These are phyloP conservation scores for Lasioglossum marginatum DNA, from an alignment of 2,888 invertebrate genomes.

Conservation along the genomic window DNA sequence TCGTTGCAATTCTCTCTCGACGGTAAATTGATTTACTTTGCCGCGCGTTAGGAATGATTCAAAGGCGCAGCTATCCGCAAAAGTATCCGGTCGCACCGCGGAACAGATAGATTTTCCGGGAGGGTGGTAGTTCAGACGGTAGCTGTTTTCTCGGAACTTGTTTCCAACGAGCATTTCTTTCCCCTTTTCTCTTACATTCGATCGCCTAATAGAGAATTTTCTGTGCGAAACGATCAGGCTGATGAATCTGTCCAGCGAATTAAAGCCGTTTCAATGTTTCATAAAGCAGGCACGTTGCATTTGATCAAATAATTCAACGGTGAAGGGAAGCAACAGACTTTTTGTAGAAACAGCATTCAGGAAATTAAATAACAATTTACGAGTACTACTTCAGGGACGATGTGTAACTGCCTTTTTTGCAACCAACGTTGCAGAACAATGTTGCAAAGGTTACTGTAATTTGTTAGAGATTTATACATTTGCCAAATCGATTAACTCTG, in stretches of 20 bases:
- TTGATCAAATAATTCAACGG: too few relatives aligned
- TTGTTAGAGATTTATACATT: not conserved
- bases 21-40: conserved; percentile 54
- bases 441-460: not conserved
- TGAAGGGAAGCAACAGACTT: not conserved
- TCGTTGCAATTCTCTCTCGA: conserved; percentile 50
- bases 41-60: conserved; percentile 33
- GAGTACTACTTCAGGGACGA: not conserved
- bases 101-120: conserved; percentile 1
- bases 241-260: not conserved
- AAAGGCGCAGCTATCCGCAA: conserved; percentile 6
- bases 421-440: not conserved
- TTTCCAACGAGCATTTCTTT: not conserved
- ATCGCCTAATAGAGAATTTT: not conserved
- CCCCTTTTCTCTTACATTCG: not conserved
- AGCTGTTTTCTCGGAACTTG: not conserved
- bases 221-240: not conserved
- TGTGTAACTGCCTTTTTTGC: not conserved
- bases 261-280: not conserved
- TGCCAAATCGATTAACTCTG: not conserved
- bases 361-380: not conserved
- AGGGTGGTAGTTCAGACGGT: not conserved
- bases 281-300: not conserved
- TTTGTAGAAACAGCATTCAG: not conserved
- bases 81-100: conserved; percentile 13